A percentile compares a stretch with the other conserved stretches of the same genome.
Conservation (phyloP, 2,113 vertebrate species). For the Dasyurus viverrinus region DNA sequence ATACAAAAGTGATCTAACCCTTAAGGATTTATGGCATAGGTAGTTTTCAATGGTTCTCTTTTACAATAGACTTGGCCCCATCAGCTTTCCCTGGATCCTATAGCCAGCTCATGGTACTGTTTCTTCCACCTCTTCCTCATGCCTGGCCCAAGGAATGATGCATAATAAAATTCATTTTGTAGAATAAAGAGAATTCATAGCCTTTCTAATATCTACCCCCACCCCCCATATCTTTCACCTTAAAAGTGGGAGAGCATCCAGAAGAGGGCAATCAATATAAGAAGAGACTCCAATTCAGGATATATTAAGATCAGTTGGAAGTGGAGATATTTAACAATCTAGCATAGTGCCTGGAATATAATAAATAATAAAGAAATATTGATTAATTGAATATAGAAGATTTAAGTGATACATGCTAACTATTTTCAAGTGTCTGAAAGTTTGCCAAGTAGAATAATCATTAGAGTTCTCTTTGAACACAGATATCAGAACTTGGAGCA, state of each 20-base stretch:
- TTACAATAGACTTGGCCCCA: neutral
- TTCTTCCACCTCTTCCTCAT: neutral
- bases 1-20: neutral
- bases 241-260: neutral
- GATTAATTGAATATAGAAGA: neutral
- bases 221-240: neutral
- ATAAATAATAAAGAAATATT: neutral
- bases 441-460: neutral
- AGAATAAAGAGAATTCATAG: neutral
- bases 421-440: neutral
- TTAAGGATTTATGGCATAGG: neutral
- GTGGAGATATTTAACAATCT: neutral
- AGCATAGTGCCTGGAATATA: neutral
- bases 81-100: neutral
- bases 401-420: neutral
- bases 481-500: neutral
- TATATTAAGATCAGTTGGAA: neutral
- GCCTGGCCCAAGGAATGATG: neutral
- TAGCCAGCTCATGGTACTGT: neutral
- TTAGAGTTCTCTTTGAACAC: neutral
- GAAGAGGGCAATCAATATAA: neutral
- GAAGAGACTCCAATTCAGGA: neutral
- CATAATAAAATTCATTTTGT: neutral
- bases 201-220: neutral
- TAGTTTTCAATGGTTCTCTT: neutral